These are phyloP conservation scores for Falcaria lacertinaria DNA, from an alignment of 2,888 invertebrate species.

Conservation along the genomic window DNA sequence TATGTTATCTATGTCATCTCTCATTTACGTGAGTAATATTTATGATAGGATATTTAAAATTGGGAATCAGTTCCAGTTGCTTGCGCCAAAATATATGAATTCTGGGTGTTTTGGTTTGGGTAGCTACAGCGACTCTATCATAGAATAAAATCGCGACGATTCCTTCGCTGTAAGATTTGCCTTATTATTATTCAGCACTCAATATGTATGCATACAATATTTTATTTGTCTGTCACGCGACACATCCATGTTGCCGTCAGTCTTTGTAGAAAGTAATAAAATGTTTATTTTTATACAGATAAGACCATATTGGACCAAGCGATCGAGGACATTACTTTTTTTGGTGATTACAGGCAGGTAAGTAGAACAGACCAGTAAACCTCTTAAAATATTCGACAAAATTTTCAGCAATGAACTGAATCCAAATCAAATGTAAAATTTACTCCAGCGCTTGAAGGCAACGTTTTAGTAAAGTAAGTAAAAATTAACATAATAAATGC, in stretches of 20 bases:
- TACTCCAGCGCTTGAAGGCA: too few species aligned
- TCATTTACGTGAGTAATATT: too few species aligned
- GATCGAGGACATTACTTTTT: slow-evolving; percentile 81
- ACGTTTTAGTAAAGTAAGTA: too few species aligned
- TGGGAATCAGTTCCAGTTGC: too few species aligned
- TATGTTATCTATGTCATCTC: too few species aligned
- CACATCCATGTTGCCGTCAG: slow-evolving; percentile 11
- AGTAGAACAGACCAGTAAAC: slow-evolving; percentile 21
- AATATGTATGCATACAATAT: slow-evolving; percentile 31
- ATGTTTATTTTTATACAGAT: slow-evolving; percentile 73
- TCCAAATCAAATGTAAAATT: too few species aligned
- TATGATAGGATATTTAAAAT: too few species aligned
- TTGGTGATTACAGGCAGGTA: slow-evolving; percentile 77
- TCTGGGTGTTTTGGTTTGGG: too few species aligned
- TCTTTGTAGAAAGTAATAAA: not conserved
- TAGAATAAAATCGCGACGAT: slow-evolving; percentile 10
- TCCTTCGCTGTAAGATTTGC: slow-evolving; percentile 17
- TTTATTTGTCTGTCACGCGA: slow-evolving; percentile 40
- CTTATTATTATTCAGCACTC: slow-evolving; percentile 48
- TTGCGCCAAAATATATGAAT: too few species aligned
- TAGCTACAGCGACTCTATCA: not conserved
- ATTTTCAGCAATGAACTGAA: not conserved
- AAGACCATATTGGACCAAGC: slow-evolving; percentile 83
- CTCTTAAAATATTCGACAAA: not conserved
- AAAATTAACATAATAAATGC: too few species aligned